phyloP scores from a whole-genome alignment of 2,888 invertebrate genomes.

The Lithophane ornitopus region DNA sequence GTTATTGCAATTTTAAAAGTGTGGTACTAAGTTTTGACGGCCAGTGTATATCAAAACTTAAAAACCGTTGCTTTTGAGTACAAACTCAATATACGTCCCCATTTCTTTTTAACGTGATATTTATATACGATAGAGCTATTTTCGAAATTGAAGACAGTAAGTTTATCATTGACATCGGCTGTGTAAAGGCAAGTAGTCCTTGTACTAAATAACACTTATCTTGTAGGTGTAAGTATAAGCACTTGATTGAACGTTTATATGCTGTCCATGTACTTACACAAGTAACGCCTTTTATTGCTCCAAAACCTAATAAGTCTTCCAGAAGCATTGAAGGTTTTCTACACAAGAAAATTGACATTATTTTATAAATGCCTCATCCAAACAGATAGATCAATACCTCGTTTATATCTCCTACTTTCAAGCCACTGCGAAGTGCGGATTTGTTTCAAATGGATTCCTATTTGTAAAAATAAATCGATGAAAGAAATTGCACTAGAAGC shows the following conservation, averaged over 20 bases:
- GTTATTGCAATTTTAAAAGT: too few relatives aligned
- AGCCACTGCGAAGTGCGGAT: constrained; percentile 31
- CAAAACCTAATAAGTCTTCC: constrained; percentile 44
- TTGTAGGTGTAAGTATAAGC: constrained; percentile 1
- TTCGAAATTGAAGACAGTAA: neutral
- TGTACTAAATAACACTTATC: constrained; percentile 1
- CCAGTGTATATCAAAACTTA: neutral
- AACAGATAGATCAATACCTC: constrained; percentile 47
- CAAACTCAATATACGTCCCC: neutral
- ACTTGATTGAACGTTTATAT: constrained; percentile 24
- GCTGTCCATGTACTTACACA: constrained; percentile 27
- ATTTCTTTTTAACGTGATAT: neutral
- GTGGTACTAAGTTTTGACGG: too few relatives aligned
- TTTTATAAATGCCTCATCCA: constrained; percentile 32
- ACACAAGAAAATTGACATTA: constrained; percentile 45
- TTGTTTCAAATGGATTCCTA: constrained; percentile 40
- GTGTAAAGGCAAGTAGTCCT: neutral
- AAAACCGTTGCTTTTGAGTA: neutral
- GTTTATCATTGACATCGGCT: neutral
- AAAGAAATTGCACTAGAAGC: neutral
- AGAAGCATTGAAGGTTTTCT: constrained; percentile 22
- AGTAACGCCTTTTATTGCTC: constrained; percentile 36
- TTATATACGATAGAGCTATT: neutral
- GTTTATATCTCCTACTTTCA: constrained; percentile 26
- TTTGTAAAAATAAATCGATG: constrained; percentile 5